Evolutionary conservation across 1,140 invertebrate genomes (phyloP).

Genomic region (Pseudoatta argentina): DNA sequence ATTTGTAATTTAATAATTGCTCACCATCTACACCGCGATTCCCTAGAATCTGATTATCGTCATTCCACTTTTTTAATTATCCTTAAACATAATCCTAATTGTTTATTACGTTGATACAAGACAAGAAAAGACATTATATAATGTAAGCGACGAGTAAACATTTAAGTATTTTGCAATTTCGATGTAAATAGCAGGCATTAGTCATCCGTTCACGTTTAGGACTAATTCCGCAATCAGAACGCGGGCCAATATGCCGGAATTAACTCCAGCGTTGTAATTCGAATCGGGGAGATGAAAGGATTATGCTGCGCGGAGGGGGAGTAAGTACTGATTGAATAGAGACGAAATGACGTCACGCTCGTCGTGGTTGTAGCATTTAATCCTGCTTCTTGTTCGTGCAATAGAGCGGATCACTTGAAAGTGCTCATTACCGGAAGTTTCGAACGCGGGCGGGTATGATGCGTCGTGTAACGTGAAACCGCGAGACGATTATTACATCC

Average conservation of each 20-base stretch:
- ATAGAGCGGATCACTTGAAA: background rate
- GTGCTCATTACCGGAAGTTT: slow-evolving; percentile 32
- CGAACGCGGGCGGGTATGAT: background rate
- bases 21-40: no score
- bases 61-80: no score
- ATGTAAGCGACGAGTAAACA: background rate
- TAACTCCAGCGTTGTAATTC: slow-evolving; percentile 55
- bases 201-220: slow-evolving; percentile 47
- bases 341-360: slow-evolving; percentile 38
- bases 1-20: no score
- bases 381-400: slow-evolving; percentile 20
- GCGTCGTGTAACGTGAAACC: background rate
- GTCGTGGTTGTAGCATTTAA: slow-evolving; percentile 23
- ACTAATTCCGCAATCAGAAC: slow-evolving; percentile 39
- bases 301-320: background rate
- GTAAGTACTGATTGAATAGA: slow-evolving; percentile 51
- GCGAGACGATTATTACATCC: slow-evolving; percentile 35
- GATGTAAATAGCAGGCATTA: slow-evolving; percentile 25
- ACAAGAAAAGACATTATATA: background rate
- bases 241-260: slow-evolving; percentile 52
- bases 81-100: no score
- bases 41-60: no score
- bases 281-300: slow-evolving; percentile 45
- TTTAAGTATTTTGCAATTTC: background rate
- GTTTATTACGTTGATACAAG: background rate